A percentile compares a stretch with the other conserved stretches of the same genome.
These are phyloP conservation scores for Galerucella pusilla DNA, from an alignment of 2,888 invertebrate species.

Conservation along the genomic window DNA sequence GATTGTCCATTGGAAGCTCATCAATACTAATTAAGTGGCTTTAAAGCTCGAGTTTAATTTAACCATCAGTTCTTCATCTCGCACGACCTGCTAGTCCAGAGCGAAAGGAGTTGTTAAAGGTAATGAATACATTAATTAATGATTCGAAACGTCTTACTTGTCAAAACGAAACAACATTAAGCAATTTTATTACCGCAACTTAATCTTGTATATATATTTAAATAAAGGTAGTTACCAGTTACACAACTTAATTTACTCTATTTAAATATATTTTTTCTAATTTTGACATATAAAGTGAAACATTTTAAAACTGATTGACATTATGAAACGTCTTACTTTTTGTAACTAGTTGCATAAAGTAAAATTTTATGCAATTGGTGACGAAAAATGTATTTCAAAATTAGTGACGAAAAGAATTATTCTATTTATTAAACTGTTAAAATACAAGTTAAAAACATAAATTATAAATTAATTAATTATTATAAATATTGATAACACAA, in stretches of 20 bases:
- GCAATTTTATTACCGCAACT: background rate
- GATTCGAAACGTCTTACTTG: slow-evolving; percentile 9
- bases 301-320: too few relatives aligned
- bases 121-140: slow-evolving; percentile 17
- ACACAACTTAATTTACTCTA: background rate
- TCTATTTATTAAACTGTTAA: too few relatives aligned
- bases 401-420: too few relatives aligned
- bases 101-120: slow-evolving; percentile 11
- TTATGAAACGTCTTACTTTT: too few relatives aligned
- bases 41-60: slow-evolving; percentile 11
- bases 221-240: slow-evolving; percentile 1
- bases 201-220: background rate
- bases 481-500: too few relatives aligned
- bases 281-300: too few relatives aligned
- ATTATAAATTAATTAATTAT: too few relatives aligned
- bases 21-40: slow-evolving; percentile 21
- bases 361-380: too few relatives aligned
- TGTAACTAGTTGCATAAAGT: too few relatives aligned
- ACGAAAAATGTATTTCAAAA: too few relatives aligned
- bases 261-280: too few relatives aligned
- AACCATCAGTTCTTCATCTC: slow-evolving; percentile 20
- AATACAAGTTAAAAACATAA: too few relatives aligned
- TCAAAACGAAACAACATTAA: slow-evolving; percentile 14
- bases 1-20: slow-evolving; percentile 22
- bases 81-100: background rate